These are phyloP conservation scores for Sminthopsis crassicaudata DNA, from an alignment of 2,113 vertebrate genomes.

Conservation along the genomic window DNA sequence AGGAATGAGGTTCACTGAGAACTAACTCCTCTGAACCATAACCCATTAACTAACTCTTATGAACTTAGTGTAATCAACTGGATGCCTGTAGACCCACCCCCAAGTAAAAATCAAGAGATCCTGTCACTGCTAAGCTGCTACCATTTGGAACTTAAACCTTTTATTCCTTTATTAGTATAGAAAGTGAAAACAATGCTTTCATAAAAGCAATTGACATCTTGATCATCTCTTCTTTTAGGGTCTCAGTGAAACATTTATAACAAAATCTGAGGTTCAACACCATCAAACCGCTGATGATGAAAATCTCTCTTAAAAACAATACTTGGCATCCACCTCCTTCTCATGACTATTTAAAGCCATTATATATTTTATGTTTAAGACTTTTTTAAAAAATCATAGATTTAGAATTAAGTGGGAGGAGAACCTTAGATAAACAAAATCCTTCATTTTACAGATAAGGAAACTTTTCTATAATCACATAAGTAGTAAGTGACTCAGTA, in stretches of 20 bases:
- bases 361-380: neutral
- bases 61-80: neutral
- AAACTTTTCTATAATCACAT: neutral
- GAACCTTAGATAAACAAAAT: neutral
- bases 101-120: neutral
- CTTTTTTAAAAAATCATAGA: neutral
- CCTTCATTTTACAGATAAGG: neutral
- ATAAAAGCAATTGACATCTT: neutral
- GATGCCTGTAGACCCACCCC: neutral
- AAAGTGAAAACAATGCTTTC: constrained; percentile 12
- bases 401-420: neutral
- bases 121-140: neutral
- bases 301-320: neutral
- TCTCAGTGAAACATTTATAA: constrained; percentile 9
- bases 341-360: neutral
- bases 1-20: neutral
- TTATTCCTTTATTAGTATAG: constrained; percentile 20
- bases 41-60: neutral
- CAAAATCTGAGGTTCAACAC: neutral
- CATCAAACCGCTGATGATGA: neutral
- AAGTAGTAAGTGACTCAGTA: neutral
- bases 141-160: neutral
- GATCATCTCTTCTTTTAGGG: neutral
- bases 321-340: neutral
- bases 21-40: neutral